These are phyloP conservation scores for Hyphantria cunea DNA, from an alignment of 1,140 invertebrate species.

Conservation along the genomic window DNA sequence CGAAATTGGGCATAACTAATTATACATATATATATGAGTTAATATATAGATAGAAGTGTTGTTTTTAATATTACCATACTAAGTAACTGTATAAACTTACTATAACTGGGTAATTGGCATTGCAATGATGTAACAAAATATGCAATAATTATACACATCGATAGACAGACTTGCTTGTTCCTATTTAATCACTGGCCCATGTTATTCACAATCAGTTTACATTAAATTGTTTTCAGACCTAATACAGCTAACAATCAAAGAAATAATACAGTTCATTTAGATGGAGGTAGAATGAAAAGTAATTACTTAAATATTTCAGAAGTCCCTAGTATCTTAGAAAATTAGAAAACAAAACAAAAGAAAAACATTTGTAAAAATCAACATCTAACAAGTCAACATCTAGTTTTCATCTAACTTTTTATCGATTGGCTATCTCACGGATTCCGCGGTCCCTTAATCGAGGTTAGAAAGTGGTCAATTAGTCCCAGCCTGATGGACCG, in stretches of 20 bases:
- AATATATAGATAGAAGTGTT: no score
- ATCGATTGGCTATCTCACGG: conserved; percentile 2
- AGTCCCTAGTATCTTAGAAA: no score
- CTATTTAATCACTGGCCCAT: conserved; percentile 57
- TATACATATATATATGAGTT: no score
- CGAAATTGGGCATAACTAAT: no score
- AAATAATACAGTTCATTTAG: no score
- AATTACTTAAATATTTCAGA: no score
- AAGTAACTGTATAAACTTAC: conserved; percentile 12
- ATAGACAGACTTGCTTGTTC: conserved; percentile 42
- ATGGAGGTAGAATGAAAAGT: no score
- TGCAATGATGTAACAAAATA: conserved; percentile 35
- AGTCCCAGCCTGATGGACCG: conserved; percentile 58
- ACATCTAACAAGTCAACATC: no score
- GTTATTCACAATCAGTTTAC: conserved; percentile 38
- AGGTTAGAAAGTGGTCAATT: conserved; percentile 61
- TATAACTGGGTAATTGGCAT: conserved; percentile 9
- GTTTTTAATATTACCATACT: conserved; percentile 1
- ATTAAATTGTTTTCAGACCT: conserved; percentile 11
- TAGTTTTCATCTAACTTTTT: no score
- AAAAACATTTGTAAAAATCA: no score
- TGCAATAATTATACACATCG: conserved; percentile 53
- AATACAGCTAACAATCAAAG: conserved; percentile 3
- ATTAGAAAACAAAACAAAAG: no score
- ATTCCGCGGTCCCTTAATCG: conserved; percentile 31